A percentile compares a stretch with the other conserved stretches of the same genome.
Evolutionary conservation across 2,797 vertebrate genomes (phyloP).

Genomic region (Enteromius radiatus): DNA sequence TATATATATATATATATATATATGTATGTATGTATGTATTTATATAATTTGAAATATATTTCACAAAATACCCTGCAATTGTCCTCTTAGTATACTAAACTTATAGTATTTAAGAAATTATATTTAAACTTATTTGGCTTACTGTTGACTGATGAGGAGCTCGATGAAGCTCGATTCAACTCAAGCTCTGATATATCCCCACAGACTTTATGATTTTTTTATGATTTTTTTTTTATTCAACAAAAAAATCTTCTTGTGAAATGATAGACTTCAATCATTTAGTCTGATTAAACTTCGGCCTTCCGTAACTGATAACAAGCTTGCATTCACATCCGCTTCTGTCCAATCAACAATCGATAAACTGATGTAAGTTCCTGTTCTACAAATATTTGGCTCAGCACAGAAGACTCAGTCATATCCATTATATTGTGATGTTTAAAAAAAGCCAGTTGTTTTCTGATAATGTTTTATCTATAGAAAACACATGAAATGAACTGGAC

Average conservation of each 20-base stretch:
- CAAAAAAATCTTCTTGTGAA: neutral
- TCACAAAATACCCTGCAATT: neutral
- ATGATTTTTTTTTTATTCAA: too few relatives aligned
- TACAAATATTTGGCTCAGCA: neutral
- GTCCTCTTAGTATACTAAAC: too few relatives aligned
- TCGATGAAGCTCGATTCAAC: too few relatives aligned
- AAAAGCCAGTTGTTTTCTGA: slow-evolving; percentile 1
- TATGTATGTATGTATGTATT: too few relatives aligned
- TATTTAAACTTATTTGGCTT: too few relatives aligned
- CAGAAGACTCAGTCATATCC: neutral
- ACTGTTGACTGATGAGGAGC: too few relatives aligned
- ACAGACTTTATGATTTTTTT: neutral
- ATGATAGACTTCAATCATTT: neutral
- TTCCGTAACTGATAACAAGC: neutral
- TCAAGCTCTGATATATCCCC: too few relatives aligned
- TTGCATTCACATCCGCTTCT: neutral
- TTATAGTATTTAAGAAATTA: too few relatives aligned
- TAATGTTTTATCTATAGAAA: neutral
- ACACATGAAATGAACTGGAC: neutral
- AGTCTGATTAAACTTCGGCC: neutral
- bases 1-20: too few relatives aligned
- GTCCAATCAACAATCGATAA: neutral
- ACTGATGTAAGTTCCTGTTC: neutral
- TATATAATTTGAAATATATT: neutral
- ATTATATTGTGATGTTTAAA: neutral